These are phyloP conservation scores for Turritopsis rubra DNA, from an alignment of 30 jellyfish, hydroid and myxozoan species.

Conservation along the genomic window DNA sequence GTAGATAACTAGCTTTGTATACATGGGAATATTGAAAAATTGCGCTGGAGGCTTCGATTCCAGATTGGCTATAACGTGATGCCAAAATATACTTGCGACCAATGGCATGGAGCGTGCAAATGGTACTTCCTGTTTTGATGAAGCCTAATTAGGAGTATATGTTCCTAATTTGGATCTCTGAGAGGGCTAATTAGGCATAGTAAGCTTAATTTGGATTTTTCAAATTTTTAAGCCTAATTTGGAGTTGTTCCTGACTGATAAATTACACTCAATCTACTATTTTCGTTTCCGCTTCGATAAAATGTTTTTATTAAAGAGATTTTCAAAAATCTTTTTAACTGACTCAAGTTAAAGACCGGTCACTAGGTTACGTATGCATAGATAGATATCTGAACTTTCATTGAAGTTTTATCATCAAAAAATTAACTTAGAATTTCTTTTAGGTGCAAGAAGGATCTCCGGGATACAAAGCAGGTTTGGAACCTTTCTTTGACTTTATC, in stretches of 20 bases:
- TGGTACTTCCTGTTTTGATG: too few relatives aligned
- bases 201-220: neutral
- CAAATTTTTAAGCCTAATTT: neutral
- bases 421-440: neutral
- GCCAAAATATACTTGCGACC: too few relatives aligned
- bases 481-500: conserved; percentile 93
- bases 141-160: too few relatives aligned
- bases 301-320: neutral
- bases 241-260: neutral
- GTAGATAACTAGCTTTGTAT: neutral
- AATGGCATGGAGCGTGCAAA: too few relatives aligned
- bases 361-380: too few relatives aligned
- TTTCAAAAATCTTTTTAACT: too few relatives aligned
- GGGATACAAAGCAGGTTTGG: conserved; percentile 94
- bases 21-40: neutral
- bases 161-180: too few relatives aligned
- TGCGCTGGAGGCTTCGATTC: too few relatives aligned
- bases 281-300: neutral
- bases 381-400: too few relatives aligned
- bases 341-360: too few relatives aligned
- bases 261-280: neutral
- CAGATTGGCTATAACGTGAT: too few relatives aligned
- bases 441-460: conserved; percentile 99
- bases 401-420: too few relatives aligned
- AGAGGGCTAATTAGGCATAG: neutral